Percentiles rank a stretch among this genome's conserved stretches.
Evolutionary conservation across 2,888 invertebrate species (phyloP).

Genomic region (Leuctra nigra): DNA sequence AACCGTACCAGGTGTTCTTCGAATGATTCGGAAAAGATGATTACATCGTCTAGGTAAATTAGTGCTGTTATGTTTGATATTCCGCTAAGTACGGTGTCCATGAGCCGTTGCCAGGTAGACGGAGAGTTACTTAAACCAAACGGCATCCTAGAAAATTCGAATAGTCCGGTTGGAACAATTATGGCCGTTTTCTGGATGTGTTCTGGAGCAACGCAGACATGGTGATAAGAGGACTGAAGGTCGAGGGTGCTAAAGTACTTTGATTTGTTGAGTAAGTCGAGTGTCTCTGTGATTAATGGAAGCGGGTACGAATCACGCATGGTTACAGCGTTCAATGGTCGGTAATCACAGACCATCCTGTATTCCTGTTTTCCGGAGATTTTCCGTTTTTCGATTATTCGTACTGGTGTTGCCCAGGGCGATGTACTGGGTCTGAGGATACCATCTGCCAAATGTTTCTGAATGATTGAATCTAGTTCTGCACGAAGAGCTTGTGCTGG

Average conservation of each 20-base stretch:
- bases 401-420: conserved; percentile 35
- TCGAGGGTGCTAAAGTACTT: conserved; percentile 24
- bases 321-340: conserved; percentile 33
- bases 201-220: conserved; percentile 1
- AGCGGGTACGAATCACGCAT: conserved; percentile 33
- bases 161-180: conserved; percentile 14
- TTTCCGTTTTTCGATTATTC: conserved; percentile 36
- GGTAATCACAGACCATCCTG: conserved; percentile 33
- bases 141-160: conserved; percentile 16
- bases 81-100: neutral
- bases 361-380: conserved; percentile 20
- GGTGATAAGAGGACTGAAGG: conserved; percentile 8
- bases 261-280: conserved; percentile 31
- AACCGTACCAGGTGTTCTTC: conserved; percentile 26
- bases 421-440: conserved; percentile 30
- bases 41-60: conserved; percentile 30
- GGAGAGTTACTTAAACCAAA: conserved; percentile 17
- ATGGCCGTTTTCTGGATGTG: conserved; percentile 15
- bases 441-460: too few relatives aligned
- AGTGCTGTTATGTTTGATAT: neutral
- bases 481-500: neutral
- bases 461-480: conserved; percentile 16
- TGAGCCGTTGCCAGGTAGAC: neutral
- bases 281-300: conserved; percentile 33
- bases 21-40: conserved; percentile 25